phyloP scores from a whole-genome alignment of 2,888 invertebrate genomes.

The Metallyticus violacea region DNA sequence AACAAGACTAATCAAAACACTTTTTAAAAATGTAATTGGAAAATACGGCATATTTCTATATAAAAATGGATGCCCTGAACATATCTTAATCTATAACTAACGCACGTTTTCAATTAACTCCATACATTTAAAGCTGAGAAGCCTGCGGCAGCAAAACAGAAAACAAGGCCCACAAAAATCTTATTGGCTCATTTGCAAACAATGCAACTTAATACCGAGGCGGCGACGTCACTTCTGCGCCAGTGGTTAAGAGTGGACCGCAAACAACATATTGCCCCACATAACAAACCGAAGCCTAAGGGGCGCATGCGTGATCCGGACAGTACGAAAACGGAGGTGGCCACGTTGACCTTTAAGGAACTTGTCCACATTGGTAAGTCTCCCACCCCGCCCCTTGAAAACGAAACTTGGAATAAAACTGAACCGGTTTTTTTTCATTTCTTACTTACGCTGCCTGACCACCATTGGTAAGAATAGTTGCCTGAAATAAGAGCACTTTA shows the following conservation, averaged over 20 bases:
- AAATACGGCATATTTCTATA: too few relatives aligned
- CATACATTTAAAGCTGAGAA: neutral
- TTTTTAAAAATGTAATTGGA: too few relatives aligned
- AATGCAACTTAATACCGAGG: neutral
- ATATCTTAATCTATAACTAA: too few relatives aligned
- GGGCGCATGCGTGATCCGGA: neutral
- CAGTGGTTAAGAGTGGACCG: neutral
- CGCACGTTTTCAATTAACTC: too few relatives aligned
- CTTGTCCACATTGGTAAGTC: neutral
- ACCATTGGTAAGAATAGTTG: neutral
- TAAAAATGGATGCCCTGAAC: too few relatives aligned
- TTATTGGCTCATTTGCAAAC: neutral
- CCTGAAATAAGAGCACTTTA: neutral
- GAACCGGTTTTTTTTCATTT: neutral
- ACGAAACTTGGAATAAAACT: neutral
- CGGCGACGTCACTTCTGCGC: neutral
- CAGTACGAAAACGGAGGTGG: neutral
- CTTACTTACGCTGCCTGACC: neutral
- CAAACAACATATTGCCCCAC: neutral
- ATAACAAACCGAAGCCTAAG: neutral
- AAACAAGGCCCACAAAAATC: neutral
- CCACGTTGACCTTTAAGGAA: neutral
- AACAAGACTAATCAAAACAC: too few relatives aligned
- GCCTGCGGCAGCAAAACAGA: neutral
- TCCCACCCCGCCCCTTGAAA: neutral